Conservation (phyloP, 2,888 invertebrate species). For the Cryptocephalus moraei region DNA sequence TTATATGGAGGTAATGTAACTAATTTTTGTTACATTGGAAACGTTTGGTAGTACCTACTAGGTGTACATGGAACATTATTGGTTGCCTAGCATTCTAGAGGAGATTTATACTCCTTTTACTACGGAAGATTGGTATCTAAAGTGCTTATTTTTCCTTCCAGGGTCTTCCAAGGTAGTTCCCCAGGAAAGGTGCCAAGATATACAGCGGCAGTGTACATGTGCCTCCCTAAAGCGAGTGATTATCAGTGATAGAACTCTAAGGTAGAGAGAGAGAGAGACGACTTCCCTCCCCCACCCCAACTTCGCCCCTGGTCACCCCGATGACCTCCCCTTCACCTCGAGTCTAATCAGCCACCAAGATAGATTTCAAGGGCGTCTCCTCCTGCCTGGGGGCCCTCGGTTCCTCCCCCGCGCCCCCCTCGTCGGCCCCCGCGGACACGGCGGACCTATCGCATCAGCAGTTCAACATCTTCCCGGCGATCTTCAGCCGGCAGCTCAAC, state of each 20-base stretch:
- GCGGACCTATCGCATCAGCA: conserved; percentile 59
- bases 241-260: neutral
- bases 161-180: too few relatives aligned
- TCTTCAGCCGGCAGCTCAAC: conserved; percentile 81
- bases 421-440: conserved; percentile 29
- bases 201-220: too few relatives aligned
- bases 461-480: conserved; percentile 86
- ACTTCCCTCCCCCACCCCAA: neutral
- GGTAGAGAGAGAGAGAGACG: neutral
- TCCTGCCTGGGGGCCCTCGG: conserved; percentile 51
- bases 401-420: conserved; percentile 46
- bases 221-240: neutral
- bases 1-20: too few relatives aligned
- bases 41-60: too few relatives aligned
- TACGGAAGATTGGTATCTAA: too few relatives aligned
- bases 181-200: too few relatives aligned
- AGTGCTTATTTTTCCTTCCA: too few relatives aligned
- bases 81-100: too few relatives aligned
- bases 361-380: conserved; percentile 75
- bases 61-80: too few relatives aligned
- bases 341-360: conserved; percentile 50
- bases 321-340: conserved; percentile 14
- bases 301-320: neutral
- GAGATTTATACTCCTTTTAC: too few relatives aligned
- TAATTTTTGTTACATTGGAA: too few relatives aligned